Base-by-base conservation (phyloP, 2,888 invertebrate genomes). In the Eupithecia subfuscata region DNA sequence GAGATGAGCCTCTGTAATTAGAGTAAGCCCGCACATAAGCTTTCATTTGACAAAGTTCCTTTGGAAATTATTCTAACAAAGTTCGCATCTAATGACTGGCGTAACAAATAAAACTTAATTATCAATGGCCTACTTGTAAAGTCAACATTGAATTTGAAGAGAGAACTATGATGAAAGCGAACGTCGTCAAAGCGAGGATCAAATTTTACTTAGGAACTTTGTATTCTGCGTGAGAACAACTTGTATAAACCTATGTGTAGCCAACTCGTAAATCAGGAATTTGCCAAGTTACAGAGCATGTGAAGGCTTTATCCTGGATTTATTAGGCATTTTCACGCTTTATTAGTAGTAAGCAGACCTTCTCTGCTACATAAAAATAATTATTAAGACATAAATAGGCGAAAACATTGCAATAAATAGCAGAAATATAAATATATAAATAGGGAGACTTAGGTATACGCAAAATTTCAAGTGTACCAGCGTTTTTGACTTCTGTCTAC, bases 31-130 rank as follows among this genome's bases (percentile, higher is more conserved):
- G 81, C 86, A 88, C 86, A 87, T 84, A 84, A 84, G 82, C 82
- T 84, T 81, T 76, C 79, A 82, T 85, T 83, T 81, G 82, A 87
- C 78, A 78, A 87, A 86, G 84, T 88, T 83, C 79, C 80, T 82
- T 82, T 82, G 81, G 83, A 89, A 85, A 86, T 86, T 84, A 82
- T 87, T 84, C 79, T 80, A 79, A 83, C 84, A 83, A 87, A 83
- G 84, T 86, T 85, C 81, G 79, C 82, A 75, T 84, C 84, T 87
- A 86, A 90, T 88, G 86, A 87, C 84, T 86, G 81, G 80, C 83
- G 85, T 85, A 74, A 87, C 88, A 87, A 89, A 89, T 87, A 86
- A 87, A 89, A 88, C 85, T 87, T 86, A 86, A 89, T 89, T 87
- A 89, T 86, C 86, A 87, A 89, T 85, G 84, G 81, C 85, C 85